Evolutionary conservation across 92 coral and sea anemone species (phyloP), one percentile per base, ranked within the genome.

Genomic region (Umimayanthus kanabou): DNA sequence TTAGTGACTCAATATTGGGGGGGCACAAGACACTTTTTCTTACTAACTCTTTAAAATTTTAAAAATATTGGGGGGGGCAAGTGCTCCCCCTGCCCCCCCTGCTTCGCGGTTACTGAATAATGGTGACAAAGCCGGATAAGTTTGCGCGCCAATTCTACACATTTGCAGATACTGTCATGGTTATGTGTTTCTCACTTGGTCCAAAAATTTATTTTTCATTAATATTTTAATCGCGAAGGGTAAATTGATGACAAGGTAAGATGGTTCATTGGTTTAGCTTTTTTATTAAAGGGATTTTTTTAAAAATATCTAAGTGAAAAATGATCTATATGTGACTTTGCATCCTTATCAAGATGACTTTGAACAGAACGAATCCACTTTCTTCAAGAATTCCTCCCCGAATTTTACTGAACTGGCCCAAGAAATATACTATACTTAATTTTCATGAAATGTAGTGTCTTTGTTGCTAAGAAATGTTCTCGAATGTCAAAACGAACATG

Each of bases 101-200:
- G n/a, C n/a, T n/a, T n/a, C n/a, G n/a, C n/a, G n/a, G n/a, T n/a
- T n/a, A n/a, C n/a, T n/a, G 53, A 47, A 47, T 4, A 47, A 47
- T 47, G 5, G 53, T 4, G 9, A 47, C 53, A 4, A 4, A 9
- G 53, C n/a, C n/a, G n/a, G n/a, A n/a, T n/a, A n/a, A n/a, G 57
- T 49, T 49, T 49, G 1, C 3, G 57, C 57, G 57, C 57, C 57
- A 49, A 0, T 49, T 49, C 57, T 11, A 49, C 0, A 6, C 9
- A 49, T 49, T 49, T 49, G 57, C 57, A 49, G 0, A 58, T 18
- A 26, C 39, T 81, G 26, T 49, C 39, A 58, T 49, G 9, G 30
- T 49, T 55, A 81, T 81, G 85, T 81, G 85, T 81, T 81, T 81
- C 39, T 81, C 70, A 6, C 75, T 81, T 81, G 70, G 33, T 81